Evolutionary conservation across 2,888 invertebrate species (phyloP).

Genomic region (Notodonta dromedarius): DNA sequence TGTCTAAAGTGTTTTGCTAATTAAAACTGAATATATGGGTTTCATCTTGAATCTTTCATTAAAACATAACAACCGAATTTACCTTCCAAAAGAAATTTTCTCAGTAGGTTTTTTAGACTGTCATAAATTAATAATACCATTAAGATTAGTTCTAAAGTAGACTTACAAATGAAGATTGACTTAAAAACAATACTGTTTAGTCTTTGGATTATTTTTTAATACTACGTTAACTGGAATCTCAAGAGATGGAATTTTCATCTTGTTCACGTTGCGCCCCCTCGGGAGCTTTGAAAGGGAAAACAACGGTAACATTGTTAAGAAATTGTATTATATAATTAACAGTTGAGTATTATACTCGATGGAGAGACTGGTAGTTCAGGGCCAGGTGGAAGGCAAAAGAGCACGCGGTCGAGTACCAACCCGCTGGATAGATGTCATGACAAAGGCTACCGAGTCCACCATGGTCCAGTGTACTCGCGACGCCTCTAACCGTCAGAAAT

Average conservation of each 20-base stretch:
- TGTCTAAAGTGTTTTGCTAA: slow-evolving; percentile 8
- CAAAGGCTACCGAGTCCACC: too few species aligned
- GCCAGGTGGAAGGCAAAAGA: too few species aligned
- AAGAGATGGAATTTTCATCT: slow-evolving; percentile 8
- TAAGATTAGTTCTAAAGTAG: too few species aligned
- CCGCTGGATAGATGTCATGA: too few species aligned
- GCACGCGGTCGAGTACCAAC: too few species aligned
- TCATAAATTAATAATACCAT: too few species aligned
- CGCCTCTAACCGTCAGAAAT: too few species aligned
- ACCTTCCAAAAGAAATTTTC: too few species aligned
- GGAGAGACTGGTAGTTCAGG: too few species aligned
- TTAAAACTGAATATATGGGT: slow-evolving; percentile 3
- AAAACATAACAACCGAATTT: too few species aligned
- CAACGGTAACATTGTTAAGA: slow-evolving; percentile 7
- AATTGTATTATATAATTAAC: slow-evolving; percentile 10
- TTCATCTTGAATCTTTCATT: neutral
- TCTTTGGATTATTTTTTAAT: slow-evolving; percentile 4
- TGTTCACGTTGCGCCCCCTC: slow-evolving; percentile 14
- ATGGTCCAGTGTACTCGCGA: too few species aligned
- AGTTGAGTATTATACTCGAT: slow-evolving; percentile 2
- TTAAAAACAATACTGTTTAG: slow-evolving; percentile 14
- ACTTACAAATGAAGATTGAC: neutral
- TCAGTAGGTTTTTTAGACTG: too few species aligned
- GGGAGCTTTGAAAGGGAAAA: slow-evolving; percentile 9
- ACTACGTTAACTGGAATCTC: slow-evolving; percentile 10